Conservation (phyloP, 1,140 invertebrate species). For the Lepidotrigona ventralis region DNA sequence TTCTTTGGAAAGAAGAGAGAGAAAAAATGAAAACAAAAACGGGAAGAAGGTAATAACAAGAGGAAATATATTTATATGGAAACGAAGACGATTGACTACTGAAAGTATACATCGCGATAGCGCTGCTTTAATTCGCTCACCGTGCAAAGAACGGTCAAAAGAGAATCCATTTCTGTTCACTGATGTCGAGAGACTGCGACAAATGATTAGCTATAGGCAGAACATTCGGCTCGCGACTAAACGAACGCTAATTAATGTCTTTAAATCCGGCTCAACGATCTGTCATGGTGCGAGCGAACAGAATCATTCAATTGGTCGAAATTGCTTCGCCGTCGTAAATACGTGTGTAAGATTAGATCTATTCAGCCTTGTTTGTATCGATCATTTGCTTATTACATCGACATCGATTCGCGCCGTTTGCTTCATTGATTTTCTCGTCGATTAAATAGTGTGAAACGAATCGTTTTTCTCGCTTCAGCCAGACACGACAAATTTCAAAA, state of each 20-base stretch:
- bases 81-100: too few species aligned
- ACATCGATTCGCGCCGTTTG: not conserved
- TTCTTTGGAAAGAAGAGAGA: not conserved
- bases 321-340: constrained; percentile 40
- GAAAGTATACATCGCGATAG: not conserved
- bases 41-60: too few species aligned
- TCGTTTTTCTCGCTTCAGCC: too few species aligned
- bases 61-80: too few species aligned
- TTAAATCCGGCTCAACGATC: constrained; percentile 51
- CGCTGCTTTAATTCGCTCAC: constrained; percentile 38
- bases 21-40: not conserved
- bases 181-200: not conserved
- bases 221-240: constrained; percentile 42
- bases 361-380: constrained; percentile 17
- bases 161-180: constrained; percentile 47
- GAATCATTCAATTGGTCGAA: constrained; percentile 63
- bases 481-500: too few species aligned
- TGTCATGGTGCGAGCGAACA: constrained; percentile 1
- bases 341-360: constrained; percentile 5
- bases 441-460: not conserved
- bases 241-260: constrained; percentile 52
- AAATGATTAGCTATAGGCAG: not conserved
- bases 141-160: constrained; percentile 35
- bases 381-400: constrained; percentile 1
- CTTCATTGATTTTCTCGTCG: not conserved